phyloP scores from a whole-genome alignment of 2,797 vertebrate species.

The Muscicapa striata region DNA sequence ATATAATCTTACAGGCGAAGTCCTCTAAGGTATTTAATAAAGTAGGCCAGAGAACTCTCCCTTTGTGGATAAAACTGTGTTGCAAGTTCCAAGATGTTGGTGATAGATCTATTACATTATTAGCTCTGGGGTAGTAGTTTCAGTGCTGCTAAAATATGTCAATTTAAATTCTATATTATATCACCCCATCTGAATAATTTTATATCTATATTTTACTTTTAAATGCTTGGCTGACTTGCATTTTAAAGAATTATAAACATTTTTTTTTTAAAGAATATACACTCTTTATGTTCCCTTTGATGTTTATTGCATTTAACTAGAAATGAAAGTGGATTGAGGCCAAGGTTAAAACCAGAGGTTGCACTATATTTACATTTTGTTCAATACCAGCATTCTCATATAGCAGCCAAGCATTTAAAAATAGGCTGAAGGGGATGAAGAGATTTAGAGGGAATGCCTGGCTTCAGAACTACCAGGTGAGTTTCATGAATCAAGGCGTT shows the following conservation, averaged over 20 bases:
- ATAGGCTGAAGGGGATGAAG: conserved; percentile 52
- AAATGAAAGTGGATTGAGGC: conserved; percentile 27
- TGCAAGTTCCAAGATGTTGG: conserved; percentile 31
- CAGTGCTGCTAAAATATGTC: conserved; percentile 66
- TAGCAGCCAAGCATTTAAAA: conserved; percentile 56
- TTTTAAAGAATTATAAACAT: conserved; percentile 58
- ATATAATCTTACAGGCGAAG: conserved; percentile 51
- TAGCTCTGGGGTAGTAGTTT: conserved; percentile 65
- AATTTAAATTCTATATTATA: conserved; percentile 71
- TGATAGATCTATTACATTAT: conserved; percentile 57
- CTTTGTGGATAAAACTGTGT: conserved; percentile 65
- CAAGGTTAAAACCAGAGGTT: conserved; percentile 46
- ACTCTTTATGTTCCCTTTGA: conserved; percentile 47
- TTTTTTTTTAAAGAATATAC: conserved; percentile 21
- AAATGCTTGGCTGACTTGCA: conserved; percentile 62
- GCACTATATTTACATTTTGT: conserved; percentile 60
- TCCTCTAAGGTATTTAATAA: conserved; percentile 64
- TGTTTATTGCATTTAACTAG: conserved; percentile 59
- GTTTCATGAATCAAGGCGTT: no score
- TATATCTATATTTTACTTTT: conserved; percentile 71
- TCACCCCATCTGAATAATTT: conserved; percentile 63
- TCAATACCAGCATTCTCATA: conserved; percentile 55
- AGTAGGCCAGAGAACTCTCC: conserved; percentile 63
- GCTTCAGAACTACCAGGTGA: conserved; percentile 29
- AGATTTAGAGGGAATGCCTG: conserved; percentile 43